Evolutionary conservation across 2,888 invertebrate genomes (phyloP), one percentile per base, ranked within the genome.

Genomic region (Eilema caniola): DNA sequence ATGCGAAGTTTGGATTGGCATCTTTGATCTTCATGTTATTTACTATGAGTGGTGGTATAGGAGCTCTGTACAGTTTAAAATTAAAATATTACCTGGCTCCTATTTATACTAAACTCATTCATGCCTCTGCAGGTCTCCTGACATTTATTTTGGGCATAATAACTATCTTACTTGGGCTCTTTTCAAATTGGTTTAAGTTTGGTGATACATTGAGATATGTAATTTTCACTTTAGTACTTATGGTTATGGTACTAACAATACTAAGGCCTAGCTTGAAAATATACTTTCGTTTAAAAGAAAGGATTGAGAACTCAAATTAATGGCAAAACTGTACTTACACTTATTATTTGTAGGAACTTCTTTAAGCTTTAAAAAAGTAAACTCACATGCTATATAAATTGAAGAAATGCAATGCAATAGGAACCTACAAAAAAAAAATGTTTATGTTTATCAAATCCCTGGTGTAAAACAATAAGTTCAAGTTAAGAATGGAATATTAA

Each of bases 211-310:
- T 94, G 64, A 86, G 94, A 68, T 91, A 93, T 78, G 85, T 88
- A 5, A 85, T 87, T 83, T 81, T 95, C 62, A 68, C 86, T 66
- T 79, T 95, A 37, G 90, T 93, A 16, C 80, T 95, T 33, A 74
- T 89, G 23, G 84, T 94, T 47, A 89, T 92, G 89, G 72, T 94
- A 31, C 89, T 92, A 41, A 95, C 95, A 33, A 86, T 94, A 74
- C 76, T 95, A 73, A 87, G 95, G 62, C 95, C 95, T 14, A 87
- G 87, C 73, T 85, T 95, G 24, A 95, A 95, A 83, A 89, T 95
- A 71, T 95, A 94, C 82, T 94, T 95, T 76, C 90, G 95, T 62
- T 82, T 95, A 3, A 93, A 91, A 82, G 95, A 95, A 83, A 89
- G 94, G 79, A 81, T 95, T 75, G 92, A 92, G 68, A 92, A 90